Evolutionary conservation across 1,140 invertebrate species (phyloP).

Genomic region (Pentalonia nigronervosa): DNA sequence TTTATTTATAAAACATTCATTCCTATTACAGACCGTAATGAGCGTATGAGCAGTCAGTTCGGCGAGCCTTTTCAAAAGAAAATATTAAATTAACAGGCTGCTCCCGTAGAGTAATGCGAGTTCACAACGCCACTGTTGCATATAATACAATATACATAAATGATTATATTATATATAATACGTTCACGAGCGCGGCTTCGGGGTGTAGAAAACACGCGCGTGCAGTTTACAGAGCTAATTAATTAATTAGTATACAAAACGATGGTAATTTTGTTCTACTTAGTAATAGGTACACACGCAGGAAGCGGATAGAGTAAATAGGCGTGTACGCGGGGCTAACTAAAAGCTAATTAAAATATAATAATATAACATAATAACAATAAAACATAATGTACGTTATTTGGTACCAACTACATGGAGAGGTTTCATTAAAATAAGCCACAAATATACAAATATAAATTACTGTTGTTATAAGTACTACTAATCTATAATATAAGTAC

Average conservation of each 20-base stretch:
- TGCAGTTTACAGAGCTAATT: conserved; percentile 10
- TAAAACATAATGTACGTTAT: too few species aligned
- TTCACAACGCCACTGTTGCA: conserved; percentile 6
- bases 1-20: background rate
- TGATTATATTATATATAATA: background rate
- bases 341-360: conserved; percentile 23
- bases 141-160: background rate
- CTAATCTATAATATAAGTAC: background rate
- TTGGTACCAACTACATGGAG: background rate
- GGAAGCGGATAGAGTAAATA: conserved; percentile 23
- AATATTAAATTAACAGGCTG: background rate
- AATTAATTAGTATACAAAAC: conserved; percentile 37
- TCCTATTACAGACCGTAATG: background rate
- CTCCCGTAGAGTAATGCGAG: background rate
- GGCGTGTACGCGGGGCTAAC: conserved; percentile 12
- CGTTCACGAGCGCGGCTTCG: background rate
- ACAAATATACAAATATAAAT: background rate
- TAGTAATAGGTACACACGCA: background rate
- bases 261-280: background rate
- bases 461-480: background rate
- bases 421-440: background rate
- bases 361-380: background rate
- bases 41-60: background rate
- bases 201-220: background rate
- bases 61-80: background rate